Conservation (phyloP, 2,797 vertebrate genomes). For the Tachyglossus aculeatus region DNA sequence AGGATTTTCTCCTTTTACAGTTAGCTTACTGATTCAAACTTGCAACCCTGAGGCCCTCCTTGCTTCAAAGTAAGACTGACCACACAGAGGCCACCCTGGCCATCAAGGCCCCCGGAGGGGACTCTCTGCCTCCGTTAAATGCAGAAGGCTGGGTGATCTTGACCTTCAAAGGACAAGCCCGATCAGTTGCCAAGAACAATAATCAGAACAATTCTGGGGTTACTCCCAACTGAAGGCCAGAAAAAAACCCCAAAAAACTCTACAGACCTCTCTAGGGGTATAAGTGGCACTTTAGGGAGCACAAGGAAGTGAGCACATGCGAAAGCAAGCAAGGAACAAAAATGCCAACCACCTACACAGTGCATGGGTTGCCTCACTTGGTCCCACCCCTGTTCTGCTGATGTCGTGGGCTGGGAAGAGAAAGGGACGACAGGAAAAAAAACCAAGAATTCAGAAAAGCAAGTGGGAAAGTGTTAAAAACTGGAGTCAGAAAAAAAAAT, state of each 20-base stretch:
- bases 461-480: constrained; percentile 35
- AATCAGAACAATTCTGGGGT: not conserved
- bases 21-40: too few relatives aligned
- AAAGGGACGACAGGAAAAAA: constrained; percentile 80
- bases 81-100: not conserved
- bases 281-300: not conserved
- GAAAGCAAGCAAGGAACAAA: not conserved
- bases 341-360: constrained; percentile 13
- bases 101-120: not conserved
- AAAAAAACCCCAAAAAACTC: constrained; percentile 1
- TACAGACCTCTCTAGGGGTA: too few relatives aligned
- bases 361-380: constrained; percentile 82
- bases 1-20: too few relatives aligned
- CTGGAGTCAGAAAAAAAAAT: constrained; percentile 38
- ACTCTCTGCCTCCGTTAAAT: not conserved
- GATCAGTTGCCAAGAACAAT: not conserved
- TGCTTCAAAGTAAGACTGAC: not conserved
- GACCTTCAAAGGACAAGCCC: not conserved
- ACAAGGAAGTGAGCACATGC: not conserved
- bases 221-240: not conserved
- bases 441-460: constrained; percentile 64
- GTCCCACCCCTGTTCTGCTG: constrained; percentile 73
- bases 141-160: not conserved
- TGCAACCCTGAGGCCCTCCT: not conserved
- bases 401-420: constrained; percentile 82